Evolutionary conservation across 2,113 vertebrate genomes (phyloP), one percentile per base, ranked within the genome.

Genomic region (Prunella himalayana): DNA sequence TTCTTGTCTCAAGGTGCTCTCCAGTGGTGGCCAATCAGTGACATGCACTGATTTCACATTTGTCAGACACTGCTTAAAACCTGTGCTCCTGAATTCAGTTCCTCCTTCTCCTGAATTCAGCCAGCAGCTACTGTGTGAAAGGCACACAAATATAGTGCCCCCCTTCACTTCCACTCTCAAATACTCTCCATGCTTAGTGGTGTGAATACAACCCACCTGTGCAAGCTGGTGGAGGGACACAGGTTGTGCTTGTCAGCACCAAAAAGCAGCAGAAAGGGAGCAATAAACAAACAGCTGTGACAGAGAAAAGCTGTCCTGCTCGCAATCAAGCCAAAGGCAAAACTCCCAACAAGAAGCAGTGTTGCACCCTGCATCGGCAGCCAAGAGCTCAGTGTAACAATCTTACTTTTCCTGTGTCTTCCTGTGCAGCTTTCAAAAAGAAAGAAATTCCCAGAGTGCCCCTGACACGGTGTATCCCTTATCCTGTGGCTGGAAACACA

Each of bases 31-130:
- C 0, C 60, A 22, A 9, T 6, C 65, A 68, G 66, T 4, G 9
- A 15, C 0, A 0, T 0, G 0, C 16, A 21, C 23, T 17, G 12
- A 23, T 15, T 51, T 41, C 27, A 9, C 0, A 0, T 39, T 35
- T 56, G 3, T 10, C 31, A 56, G 60, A 37, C 13, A 11, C 10
- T 0, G 2, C 3, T 39, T 15, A 10, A 85, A 60, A 77, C 13
- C 12, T n/a, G 4, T 3, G 0, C 19, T 33, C 69, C 45, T 54
- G 19, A 25, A 39, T 24, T 51, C 49, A 75, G 27, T 37, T 37
- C 37, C 37, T 37, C 37, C 37, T 37, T 37, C 37, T 37, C 37
- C 45, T 54, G 19, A 23, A 39, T 24, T 51, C 49, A 75, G 27
- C 13, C 25, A 47, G 4, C 31, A 68, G 20, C 41, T 72, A n/a